These are phyloP conservation scores for Tribolium madens DNA, from an alignment of 1,140 invertebrate species.

Conservation along the genomic window DNA sequence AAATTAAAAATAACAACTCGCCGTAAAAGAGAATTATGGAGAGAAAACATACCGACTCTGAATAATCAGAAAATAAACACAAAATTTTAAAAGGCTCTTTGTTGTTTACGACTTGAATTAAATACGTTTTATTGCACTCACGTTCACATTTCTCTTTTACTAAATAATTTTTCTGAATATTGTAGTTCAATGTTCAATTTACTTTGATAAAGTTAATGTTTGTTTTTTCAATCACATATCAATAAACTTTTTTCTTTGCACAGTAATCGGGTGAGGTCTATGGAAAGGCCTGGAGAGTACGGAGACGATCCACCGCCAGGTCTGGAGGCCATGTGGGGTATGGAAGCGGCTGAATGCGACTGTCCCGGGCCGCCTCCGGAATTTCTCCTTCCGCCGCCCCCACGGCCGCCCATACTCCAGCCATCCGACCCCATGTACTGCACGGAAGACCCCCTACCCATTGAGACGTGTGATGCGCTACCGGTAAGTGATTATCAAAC, in stretches of 20 bases:
- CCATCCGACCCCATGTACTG: conserved; percentile 62
- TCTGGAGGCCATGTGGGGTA: conserved; percentile 63
- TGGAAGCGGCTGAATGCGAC: conserved; percentile 63
- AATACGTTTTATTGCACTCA: too few relatives aligned
- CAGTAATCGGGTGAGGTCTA: conserved; percentile 60
- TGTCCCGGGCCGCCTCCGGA: conserved; percentile 64
- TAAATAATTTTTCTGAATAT: not conserved
- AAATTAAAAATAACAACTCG: not conserved
- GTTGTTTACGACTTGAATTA: not conserved
- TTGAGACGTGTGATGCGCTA: conserved; percentile 65
- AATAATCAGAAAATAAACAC: not conserved
- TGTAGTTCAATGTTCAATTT: not conserved
- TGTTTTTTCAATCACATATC: too few relatives aligned
- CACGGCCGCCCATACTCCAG: conserved; percentile 62
- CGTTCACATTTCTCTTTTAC: not conserved
- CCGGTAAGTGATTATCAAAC: conserved; percentile 60
- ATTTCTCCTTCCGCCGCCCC: conserved; percentile 63
- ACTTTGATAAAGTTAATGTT: too few relatives aligned
- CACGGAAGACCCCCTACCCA: conserved; percentile 63
- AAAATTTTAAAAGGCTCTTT: not conserved
- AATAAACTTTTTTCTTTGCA: too few relatives aligned
- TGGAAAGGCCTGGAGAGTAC: conserved; percentile 62
- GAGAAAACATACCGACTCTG: not conserved
- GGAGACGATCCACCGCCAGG: conserved; percentile 56
- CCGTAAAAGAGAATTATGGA: not conserved